Base-by-base conservation (phyloP, 2,113 vertebrate species). In the Morone chrysops region DNA sequence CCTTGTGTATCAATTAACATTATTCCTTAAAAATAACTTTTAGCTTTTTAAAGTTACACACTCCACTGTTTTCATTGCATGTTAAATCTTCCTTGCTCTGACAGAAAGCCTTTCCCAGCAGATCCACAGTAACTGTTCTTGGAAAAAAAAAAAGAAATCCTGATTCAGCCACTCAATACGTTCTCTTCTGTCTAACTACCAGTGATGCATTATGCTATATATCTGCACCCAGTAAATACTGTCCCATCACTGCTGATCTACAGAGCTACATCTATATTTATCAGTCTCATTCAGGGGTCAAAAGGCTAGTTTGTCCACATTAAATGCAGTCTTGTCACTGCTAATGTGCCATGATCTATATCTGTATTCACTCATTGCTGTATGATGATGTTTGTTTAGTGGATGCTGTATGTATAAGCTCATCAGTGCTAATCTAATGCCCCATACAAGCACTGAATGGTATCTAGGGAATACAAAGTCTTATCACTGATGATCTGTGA, bases 131-230 rank as follows among this genome's bases (percentile, higher is more conserved):
- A 75, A 56, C 56, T 20, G 78, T 62, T 80, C 62, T n/a, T 31
- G 57, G 50, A 11, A 18, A 4, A 18, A 7, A 8, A 5, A 84
- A 36, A 31, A 31, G 2, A 79, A 75, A 69, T 70, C 88, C 90
- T 85, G 83, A 88, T 79, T 85, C 86, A 87, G 89, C 83, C 75
- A 6, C 81, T 90, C 83, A 31, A 68, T 78, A 57, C 22, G 36
- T n/a, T 22, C 69, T 18, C 16, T 43, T 76, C 80, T 76, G 83
- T 81, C 78, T 41, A 53, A 82, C 12, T 48, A 3, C 2, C 63
- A 4, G 60, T 85, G 89, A 87, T 81, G 70, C 69, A 85, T 75
- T 13, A 14, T 12, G 53, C 57, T 18, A 38, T 81, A 81, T 22
- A 79, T 89, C 87, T 81, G 50, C 66, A 22, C n/a, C 68, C 72